Evolutionary conservation across 1,140 invertebrate species (phyloP).

Genomic region (Ips typographus): DNA sequence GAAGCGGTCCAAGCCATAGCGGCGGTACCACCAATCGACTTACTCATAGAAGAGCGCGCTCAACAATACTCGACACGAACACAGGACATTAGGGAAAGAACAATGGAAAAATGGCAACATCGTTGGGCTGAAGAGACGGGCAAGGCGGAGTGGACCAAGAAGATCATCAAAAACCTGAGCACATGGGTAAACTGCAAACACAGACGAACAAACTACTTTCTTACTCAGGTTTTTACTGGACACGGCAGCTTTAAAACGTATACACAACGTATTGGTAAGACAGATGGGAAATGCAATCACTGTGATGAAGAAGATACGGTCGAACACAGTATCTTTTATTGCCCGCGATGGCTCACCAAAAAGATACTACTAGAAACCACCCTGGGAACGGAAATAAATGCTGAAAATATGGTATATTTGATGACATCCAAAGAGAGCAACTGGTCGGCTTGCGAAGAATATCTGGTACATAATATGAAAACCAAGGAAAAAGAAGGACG

Average conservation of each 20-base stretch:
- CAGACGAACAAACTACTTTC: constrained; percentile 2
- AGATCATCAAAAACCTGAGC: neutral
- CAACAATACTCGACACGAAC: neutral
- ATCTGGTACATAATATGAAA: too few relatives aligned
- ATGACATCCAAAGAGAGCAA: too few relatives aligned
- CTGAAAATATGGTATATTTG: too few relatives aligned
- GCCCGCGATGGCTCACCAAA: neutral
- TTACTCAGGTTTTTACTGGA: neutral
- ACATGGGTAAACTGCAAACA: constrained; percentile 11
- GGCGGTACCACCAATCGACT: constrained; percentile 38
- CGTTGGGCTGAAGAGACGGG: constrained; percentile 9
- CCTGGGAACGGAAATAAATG: too few relatives aligned
- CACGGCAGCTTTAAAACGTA: constrained; percentile 5
- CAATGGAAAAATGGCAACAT: constrained; percentile 19
- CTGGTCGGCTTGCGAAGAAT: too few relatives aligned
- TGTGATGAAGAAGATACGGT: neutral
- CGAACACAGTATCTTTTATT: neutral
- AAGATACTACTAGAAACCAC: neutral
- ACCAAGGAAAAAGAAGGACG: too few relatives aligned
- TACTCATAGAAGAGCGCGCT: constrained; percentile 32
- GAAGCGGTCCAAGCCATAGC: constrained; percentile 37
- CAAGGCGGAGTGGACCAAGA: constrained; percentile 11
- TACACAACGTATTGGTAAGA: neutral
- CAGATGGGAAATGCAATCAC: neutral
- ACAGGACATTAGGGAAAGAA: neutral